Conservation (phyloP, 2,797 vertebrate species). For the Liasis olivaceus region DNA sequence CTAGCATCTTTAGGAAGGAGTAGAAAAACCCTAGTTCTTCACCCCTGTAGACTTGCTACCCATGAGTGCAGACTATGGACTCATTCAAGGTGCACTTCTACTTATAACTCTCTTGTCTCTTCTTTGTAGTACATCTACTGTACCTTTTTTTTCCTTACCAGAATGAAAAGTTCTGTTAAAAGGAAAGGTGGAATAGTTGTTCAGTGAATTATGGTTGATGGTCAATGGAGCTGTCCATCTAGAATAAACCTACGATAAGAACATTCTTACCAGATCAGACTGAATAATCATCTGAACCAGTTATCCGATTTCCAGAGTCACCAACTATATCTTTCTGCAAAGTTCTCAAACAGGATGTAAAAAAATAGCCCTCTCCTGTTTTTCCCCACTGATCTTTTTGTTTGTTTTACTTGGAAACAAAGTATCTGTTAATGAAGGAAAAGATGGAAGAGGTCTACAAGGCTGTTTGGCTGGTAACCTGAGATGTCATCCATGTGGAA, state of each 20-base stretch:
- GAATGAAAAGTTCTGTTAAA: too few relatives aligned
- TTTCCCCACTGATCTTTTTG: neutral
- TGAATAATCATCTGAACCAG: neutral
- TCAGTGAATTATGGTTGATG: too few relatives aligned
- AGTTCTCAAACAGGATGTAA: neutral
- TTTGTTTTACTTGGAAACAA: neutral
- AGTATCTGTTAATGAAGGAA: neutral
- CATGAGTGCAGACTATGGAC: neutral
- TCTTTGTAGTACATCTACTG: too few relatives aligned
- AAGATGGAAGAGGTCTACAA: neutral
- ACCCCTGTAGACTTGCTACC: neutral
- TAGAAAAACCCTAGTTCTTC: too few relatives aligned
- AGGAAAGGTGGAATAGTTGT: too few relatives aligned
- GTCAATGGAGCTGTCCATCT: neutral
- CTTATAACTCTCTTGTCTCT: too few relatives aligned
- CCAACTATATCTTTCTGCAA: neutral
- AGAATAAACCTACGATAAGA: neutral
- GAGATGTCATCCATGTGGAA: neutral
- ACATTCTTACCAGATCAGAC: neutral
- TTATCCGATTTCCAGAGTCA: neutral
- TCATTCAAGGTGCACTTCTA: too few relatives aligned
- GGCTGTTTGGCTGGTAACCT: neutral
- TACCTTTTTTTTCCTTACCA: too few relatives aligned
- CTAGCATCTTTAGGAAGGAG: too few relatives aligned
- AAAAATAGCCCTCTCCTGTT: neutral